Evolutionary conservation across 1,140 invertebrate genomes (phyloP).

Genomic region (Chironomus tepperi): DNA sequence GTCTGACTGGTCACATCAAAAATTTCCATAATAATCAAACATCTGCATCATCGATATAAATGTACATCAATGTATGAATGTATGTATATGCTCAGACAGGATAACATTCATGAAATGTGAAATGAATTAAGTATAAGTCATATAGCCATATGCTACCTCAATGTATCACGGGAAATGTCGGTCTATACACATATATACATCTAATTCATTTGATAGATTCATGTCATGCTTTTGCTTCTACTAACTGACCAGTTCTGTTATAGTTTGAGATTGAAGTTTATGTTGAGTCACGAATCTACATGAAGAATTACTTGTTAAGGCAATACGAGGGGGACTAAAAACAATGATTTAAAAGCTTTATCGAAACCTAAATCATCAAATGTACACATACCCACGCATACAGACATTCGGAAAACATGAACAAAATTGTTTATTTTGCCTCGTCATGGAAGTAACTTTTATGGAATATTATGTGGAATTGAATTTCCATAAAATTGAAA

Average conservation of each 20-base stretch:
- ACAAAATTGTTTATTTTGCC: background rate
- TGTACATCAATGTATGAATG: no score
- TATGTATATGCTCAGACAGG: no score
- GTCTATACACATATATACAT: background rate
- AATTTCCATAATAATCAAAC: no score
- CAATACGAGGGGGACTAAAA: background rate
- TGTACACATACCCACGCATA: background rate
- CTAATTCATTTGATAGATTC: conserved; percentile 8
- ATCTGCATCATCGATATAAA: no score
- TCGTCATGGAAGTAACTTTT: background rate
- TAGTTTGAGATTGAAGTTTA: background rate
- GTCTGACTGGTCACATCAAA: no score
- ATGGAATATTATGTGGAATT: no score
- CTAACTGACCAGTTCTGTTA: background rate
- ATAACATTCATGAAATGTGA: background rate
- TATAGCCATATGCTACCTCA: background rate
- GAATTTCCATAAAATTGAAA: no score
- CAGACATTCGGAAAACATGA: background rate
- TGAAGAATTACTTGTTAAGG: background rate
- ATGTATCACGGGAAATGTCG: background rate
- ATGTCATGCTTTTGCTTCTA: conserved; percentile 1
- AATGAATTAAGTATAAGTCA: background rate
- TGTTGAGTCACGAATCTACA: conserved; percentile 6
- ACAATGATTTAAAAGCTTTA: conserved; percentile 1
- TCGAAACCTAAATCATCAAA: background rate